Base-by-base conservation (phyloP, 2,888 invertebrate species). In the Phengaris arion region DNA sequence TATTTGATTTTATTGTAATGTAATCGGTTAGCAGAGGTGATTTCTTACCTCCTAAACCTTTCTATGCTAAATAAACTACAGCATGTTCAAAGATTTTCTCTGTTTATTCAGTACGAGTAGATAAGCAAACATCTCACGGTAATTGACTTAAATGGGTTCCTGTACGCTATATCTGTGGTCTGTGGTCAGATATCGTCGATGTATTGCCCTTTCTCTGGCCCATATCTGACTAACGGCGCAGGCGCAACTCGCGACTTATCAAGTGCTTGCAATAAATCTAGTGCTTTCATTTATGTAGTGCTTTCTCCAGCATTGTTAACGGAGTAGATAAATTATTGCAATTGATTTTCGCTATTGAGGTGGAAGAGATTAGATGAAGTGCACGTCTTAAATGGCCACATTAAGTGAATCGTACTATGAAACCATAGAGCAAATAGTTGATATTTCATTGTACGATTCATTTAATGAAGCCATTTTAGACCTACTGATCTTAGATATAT, bases 161-260 rank as follows among this genome's bases (percentile, higher is more conserved):
- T 45, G 64, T 64, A 64, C 35, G 35, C 35, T 64, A 64, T 64
- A 35, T 45, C n/a, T n/a, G n/a, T n/a, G n/a, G n/a, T n/a, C 64
- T 64, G 64, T 64, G 12, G 8, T 57, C 52, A 10, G 9, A 35
- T 35, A 35, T 4, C 12, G 52, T 22, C n/a, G 35, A 7, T 35
- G 35, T 35, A 35, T 35, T 3, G 35, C 35, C 35, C 64, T 45
- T 64, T 64, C 64, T 64, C 35, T 12, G 64, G 2, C 64, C 64
- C 15, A 64, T 64, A 64, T 64, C 12, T 35, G 2, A 35, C 79
- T 70, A 6, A 85, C 83, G 81, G 80, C 86, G 86, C 86, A 83
- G 81, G 79, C 79, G 80, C 79, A 77, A 22, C 78, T 72, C 76
- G 57, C 35, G 22, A 12, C 15, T 45, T 64, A 64, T 64, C 64